Evolutionary conservation across 1,140 invertebrate species (phyloP).

Genomic region (Olivierus martensii): DNA sequence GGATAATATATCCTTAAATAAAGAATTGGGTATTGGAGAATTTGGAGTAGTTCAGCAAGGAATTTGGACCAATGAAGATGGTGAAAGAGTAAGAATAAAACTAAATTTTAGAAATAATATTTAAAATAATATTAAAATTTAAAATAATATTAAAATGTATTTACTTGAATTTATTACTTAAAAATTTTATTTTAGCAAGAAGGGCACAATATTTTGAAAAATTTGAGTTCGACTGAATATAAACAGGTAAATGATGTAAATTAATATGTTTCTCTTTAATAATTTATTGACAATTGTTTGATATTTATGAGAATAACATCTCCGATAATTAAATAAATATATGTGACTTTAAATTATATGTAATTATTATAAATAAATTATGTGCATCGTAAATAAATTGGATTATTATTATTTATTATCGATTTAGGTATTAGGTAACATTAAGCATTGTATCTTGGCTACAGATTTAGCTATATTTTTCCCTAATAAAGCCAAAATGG

Average conservation of each 20-base stretch:
- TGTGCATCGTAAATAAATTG: not conserved
- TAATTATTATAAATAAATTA: not conserved
- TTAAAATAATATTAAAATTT: no score
- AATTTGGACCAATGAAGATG: constrained; percentile 87
- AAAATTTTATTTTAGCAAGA: constrained; percentile 41
- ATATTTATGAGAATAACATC: no score
- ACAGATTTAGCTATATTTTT: constrained; percentile 71
- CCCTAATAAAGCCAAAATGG: constrained; percentile 50
- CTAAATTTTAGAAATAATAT: no score
- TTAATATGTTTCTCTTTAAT: no score
- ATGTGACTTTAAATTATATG: not conserved
- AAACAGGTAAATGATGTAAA: constrained; percentile 43
- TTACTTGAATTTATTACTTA: no score
- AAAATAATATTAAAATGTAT: no score
- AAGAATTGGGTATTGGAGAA: constrained; percentile 87
- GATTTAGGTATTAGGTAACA: constrained; percentile 44
- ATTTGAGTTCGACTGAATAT: constrained; percentile 56
- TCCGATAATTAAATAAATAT: no score
- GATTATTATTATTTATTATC: no score
- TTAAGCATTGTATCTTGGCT: constrained; percentile 67
- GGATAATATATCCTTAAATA: constrained; percentile 84
- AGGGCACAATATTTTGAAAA: constrained; percentile 62
- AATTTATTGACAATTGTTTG: no score
- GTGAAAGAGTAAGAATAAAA: constrained; percentile 61
- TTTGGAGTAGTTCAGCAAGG: constrained; percentile 97